Conservation (phyloP, 2,113 vertebrate genomes). For the Eptesicus fuscus region DNA sequence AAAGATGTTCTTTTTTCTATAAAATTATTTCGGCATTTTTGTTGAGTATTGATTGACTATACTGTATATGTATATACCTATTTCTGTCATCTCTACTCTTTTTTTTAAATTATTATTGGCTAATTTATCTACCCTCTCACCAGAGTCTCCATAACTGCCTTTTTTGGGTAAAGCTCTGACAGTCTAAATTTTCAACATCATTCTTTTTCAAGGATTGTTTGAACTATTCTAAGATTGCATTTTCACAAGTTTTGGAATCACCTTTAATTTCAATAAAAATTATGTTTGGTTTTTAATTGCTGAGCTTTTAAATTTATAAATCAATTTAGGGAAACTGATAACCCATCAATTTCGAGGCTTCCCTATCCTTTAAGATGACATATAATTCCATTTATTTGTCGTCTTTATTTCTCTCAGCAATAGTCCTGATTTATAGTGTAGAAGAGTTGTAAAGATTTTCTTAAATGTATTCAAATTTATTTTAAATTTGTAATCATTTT, state of each 20-base stretch:
- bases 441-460: background rate
- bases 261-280: background rate
- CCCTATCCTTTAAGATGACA: background rate
- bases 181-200: background rate
- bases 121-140: background rate
- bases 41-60: background rate
- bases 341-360: background rate
- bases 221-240: background rate
- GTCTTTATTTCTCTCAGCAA: background rate
- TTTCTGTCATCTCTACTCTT: background rate
- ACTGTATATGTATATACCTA: background rate
- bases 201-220: background rate
- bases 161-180: background rate
- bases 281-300: background rate
- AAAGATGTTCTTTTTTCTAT: background rate
- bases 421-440: background rate
- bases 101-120: too few species aligned
- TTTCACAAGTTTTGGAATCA: background rate
- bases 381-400: background rate
- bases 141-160: background rate
- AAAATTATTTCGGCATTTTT: background rate
- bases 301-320: background rate
- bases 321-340: background rate
- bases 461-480: background rate
- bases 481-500: background rate